Conservation (phyloP, 2,888 invertebrate genomes). For the Nemapogon koenigi region DNA sequence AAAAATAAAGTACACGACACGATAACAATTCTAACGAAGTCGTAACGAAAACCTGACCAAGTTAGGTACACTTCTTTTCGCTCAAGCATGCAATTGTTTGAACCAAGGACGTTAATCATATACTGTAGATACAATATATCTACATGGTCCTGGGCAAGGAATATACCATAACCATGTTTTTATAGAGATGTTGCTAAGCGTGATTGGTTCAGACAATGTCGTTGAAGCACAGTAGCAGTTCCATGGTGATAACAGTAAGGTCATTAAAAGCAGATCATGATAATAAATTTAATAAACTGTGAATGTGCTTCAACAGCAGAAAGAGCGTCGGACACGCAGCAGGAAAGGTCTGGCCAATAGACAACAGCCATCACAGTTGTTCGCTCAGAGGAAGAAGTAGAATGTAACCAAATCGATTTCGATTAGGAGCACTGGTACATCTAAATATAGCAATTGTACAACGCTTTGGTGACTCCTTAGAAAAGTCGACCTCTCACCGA, state of each 20-base stretch:
- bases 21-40: conserved; percentile 33
- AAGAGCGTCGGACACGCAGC: conserved; percentile 12
- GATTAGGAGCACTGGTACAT: conserved; percentile 30
- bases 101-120: conserved; percentile 29
- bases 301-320: conserved; percentile 33
- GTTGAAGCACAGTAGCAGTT: too few species aligned
- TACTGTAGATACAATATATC: too few species aligned
- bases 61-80: conserved; percentile 53
- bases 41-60: conserved; percentile 19
- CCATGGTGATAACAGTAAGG: too few species aligned
- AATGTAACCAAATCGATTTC: conserved; percentile 16
- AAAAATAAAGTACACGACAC: conserved; percentile 37
- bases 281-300: conserved; percentile 19
- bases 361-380: conserved; percentile 47
- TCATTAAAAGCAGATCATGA: too few species aligned
- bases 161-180: too few species aligned
- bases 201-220: too few species aligned
- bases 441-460: conserved; percentile 50
- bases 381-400: conserved; percentile 45
- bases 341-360: conserved; percentile 16
- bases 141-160: too few species aligned
- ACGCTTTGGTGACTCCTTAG: conserved; percentile 30
- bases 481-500: conserved; percentile 75
- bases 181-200: too few species aligned
- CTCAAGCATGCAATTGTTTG: conserved; percentile 56